Base-by-base conservation (phyloP, 2,797 vertebrate species). In the Peromyscus attwateri region DNA sequence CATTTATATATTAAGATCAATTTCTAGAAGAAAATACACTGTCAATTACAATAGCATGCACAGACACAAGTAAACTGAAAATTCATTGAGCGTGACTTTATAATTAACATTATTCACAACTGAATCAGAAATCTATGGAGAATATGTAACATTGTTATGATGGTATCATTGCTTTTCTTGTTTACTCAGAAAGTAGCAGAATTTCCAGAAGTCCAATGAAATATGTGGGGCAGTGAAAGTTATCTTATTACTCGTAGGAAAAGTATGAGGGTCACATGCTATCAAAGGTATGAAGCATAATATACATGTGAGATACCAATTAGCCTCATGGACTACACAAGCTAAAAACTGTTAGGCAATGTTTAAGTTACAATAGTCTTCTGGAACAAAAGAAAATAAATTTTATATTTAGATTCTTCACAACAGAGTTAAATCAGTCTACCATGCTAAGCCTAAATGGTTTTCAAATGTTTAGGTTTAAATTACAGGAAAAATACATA, bases 51-150 rank as follows among this genome's bases (percentile, higher is more conserved):
- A 66, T 13, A 88, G 25, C 88, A 7, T 34, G 40, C 14, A 92
- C 8, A 95, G 40, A 84, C 29, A 31, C 7, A 80, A 25, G 76
- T 37, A 95, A 93, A 77, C 17, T 79, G 66, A 94, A 93, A 97
- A 84, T 90, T 93, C 80, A 87, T 10, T 80, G 57, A 97, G 57
- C 34, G 2, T 93, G 57, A 92, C 75, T 87, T 94, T 93, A 70
- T 94, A 93, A 93, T 87, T 87, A 94, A 80, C 31, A 49, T n/a
- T 88, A 87, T 93, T 93, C 68, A 88, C 25, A 97, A 75, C 1
- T 88, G 43, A 87, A 75, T 89, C 92, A 88, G 34, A 88, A 93
- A 77, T 90, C n/a, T 62, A 73, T 46, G 19, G n/a, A 88, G 46
- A 95, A 85, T n/a, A 25, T 2, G 40, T 90, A 81, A 57, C 70